A percentile compares a stretch with the other conserved stretches of the same genome.
These are phyloP conservation scores for Natrix natrix DNA, from an alignment of 2,797 vertebrate species.

Conservation along the genomic window DNA sequence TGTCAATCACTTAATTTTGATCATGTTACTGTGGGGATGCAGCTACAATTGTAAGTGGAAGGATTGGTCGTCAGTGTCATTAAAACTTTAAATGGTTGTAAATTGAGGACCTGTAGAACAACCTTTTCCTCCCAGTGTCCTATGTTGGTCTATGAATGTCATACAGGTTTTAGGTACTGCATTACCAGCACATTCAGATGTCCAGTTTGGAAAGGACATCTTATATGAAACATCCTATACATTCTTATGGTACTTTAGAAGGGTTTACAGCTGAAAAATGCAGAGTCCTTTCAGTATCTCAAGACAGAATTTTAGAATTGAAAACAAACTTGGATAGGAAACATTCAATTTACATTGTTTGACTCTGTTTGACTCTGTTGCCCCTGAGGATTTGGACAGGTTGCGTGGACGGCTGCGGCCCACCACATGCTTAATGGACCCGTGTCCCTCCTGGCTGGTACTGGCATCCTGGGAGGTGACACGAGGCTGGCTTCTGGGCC, in stretches of 20 bases:
- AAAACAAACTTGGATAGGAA: neutral
- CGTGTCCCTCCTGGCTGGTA: too few species aligned
- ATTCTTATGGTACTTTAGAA: neutral
- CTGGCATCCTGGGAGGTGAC: too few species aligned
- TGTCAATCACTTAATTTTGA: too few species aligned
- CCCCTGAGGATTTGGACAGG: too few species aligned
- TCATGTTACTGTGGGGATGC: too few species aligned
- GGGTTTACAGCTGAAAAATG: neutral
- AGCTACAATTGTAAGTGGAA: too few species aligned
- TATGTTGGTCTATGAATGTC: neutral
- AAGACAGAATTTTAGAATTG: neutral
- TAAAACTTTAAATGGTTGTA: neutral
- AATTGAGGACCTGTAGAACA: neutral
- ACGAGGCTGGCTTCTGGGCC: too few species aligned
- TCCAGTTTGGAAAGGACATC: neutral
- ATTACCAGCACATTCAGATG: neutral
- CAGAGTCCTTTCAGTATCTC: neutral
- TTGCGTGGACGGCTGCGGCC: too few species aligned
- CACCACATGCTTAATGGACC: too few species aligned
- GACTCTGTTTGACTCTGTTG: too few species aligned
- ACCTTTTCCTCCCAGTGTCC: neutral
- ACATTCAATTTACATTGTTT: neutral
- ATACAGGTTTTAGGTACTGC: neutral
- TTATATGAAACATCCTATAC: neutral
- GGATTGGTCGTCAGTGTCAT: too few species aligned